Percentiles rank a stretch among this genome's conserved stretches.
phyloP scores from a whole-genome alignment of 2,797 vertebrate genomes.

The Clarias platycephalus region DNA sequence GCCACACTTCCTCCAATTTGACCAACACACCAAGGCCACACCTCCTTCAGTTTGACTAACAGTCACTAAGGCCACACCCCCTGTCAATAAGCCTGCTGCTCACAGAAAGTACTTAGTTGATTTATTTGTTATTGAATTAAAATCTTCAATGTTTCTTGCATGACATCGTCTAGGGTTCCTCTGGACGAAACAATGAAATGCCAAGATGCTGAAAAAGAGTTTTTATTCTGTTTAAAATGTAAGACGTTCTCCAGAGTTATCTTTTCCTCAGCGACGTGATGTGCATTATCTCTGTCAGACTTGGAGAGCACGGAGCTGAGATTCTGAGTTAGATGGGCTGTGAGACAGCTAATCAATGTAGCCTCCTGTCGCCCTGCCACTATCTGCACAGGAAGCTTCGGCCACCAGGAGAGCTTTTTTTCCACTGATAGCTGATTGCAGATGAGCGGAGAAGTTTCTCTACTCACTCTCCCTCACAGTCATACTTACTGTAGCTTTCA shows the following conservation, averaged over 20 bases:
- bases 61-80: not conserved
- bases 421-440: slow-evolving; percentile 32
- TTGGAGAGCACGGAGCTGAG: slow-evolving; percentile 14
- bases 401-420: slow-evolving; percentile 38
- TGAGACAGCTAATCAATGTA: slow-evolving; percentile 62
- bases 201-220: not conserved
- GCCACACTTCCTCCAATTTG: not conserved
- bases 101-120: not conserved
- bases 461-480: not conserved
- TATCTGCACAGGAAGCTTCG: slow-evolving; percentile 46
- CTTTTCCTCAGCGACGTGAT: not conserved
- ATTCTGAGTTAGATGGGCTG: slow-evolving; percentile 57
- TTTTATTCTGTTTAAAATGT: slow-evolving; percentile 13
- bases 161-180: not conserved
- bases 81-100: not conserved
- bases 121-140: not conserved
- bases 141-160: not conserved
- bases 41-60: not conserved
- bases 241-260: slow-evolving; percentile 30
- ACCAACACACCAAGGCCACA: not conserved
- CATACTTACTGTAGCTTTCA: not conserved
- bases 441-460: not conserved
- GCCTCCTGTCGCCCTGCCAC: slow-evolving; percentile 54
- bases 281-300: not conserved
- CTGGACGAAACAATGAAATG: not conserved